These are phyloP conservation scores for Echinops telfairi DNA, from an alignment of 2,113 vertebrate genomes.

Conservation along the genomic window DNA sequence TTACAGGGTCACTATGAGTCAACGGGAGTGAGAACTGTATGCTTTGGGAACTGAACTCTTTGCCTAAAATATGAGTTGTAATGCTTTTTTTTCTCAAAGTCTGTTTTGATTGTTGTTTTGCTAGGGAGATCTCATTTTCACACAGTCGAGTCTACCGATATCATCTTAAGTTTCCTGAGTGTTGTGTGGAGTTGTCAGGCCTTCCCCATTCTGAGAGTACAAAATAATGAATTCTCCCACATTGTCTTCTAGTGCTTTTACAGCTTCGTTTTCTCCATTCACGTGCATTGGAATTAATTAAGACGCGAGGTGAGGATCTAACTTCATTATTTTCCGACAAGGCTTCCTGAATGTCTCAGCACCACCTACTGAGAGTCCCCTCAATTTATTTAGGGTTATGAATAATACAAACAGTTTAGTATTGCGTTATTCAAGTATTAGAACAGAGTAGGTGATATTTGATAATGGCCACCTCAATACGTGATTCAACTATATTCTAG, in stretches of 20 bases:
- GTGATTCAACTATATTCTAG: neutral
- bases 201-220: neutral
- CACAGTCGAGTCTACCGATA: neutral
- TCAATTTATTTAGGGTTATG: too few relatives aligned
- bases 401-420: neutral
- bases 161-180: neutral
- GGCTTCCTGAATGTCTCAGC: neutral
- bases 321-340: neutral
- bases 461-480: neutral
- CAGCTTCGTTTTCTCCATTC: neutral
- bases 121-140: neutral
- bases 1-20: too few relatives aligned
- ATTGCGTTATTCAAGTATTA: neutral
- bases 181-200: neutral
- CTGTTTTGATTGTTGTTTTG: neutral
- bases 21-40: too few relatives aligned
- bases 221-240: neutral
- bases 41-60: neutral
- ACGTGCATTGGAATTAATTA: neutral
- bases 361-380: neutral
- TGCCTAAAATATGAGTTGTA: neutral
- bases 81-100: neutral
- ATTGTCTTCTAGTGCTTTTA: neutral
- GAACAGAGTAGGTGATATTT: neutral
- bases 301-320: neutral